Conservation (phyloP, 2,113 vertebrate genomes). For the Climacteris rufus region DNA sequence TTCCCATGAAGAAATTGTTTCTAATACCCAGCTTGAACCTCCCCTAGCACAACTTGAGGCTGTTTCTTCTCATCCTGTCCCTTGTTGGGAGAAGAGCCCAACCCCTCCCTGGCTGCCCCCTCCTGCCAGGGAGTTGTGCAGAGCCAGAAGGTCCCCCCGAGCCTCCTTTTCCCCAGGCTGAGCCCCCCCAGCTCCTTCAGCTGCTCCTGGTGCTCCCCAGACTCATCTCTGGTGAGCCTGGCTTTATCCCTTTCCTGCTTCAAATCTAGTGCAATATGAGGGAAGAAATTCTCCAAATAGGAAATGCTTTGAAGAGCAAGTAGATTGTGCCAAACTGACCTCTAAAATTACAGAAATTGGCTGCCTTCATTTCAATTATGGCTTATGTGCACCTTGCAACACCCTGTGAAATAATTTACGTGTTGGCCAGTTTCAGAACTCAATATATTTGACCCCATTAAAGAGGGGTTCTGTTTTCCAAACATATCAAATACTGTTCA, state of each 20-base stretch:
- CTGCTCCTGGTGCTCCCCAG: not conserved
- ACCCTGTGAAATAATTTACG: not conserved
- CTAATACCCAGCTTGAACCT: not conserved
- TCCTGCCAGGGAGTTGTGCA: not conserved
- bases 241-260: accelerated
- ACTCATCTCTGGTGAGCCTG: not conserved
- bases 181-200: not conserved
- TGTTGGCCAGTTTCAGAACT: not conserved
- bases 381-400: not conserved
- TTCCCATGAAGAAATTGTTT: not conserved
- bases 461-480: not conserved
- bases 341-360: not conserved
- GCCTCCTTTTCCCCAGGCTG: not conserved
- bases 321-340: not conserved
- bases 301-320: not conserved
- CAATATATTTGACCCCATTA: not conserved
- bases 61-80: not conserved
- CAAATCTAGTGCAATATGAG: not conserved
- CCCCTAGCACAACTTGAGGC: not conserved
- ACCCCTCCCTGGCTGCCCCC: accelerated
- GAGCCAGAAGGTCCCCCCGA: not conserved
- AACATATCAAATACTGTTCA: not conserved
- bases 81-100: accelerated
- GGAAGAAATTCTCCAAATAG: not conserved
- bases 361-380: not conserved